Evolutionary conservation across 1,140 invertebrate genomes (phyloP).

Genomic region (Orussus abietinus): DNA sequence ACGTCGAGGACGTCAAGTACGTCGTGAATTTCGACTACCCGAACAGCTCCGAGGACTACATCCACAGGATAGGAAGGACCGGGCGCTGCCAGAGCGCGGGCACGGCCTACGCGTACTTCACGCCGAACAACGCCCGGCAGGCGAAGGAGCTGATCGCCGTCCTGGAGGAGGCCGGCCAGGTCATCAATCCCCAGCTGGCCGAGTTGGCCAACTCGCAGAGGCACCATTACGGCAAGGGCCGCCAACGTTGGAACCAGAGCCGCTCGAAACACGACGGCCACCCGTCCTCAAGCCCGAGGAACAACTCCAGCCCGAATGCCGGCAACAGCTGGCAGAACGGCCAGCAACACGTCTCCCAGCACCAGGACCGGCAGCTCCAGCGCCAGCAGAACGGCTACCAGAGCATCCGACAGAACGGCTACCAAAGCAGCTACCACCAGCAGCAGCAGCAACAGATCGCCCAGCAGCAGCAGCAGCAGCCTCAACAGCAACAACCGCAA

Average conservation of each 20-base stretch:
- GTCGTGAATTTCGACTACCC: constrained; percentile 99
- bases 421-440: constrained; percentile 34
- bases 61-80: constrained; percentile 96
- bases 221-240: constrained; percentile 46
- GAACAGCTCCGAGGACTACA: constrained; percentile 96
- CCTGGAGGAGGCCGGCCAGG: constrained; percentile 87
- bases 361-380: constrained; percentile 22
- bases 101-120: constrained; percentile 98
- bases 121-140: constrained; percentile 82
- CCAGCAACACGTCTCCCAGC: constrained; percentile 29
- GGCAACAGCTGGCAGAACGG: constrained; percentile 40
- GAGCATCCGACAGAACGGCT: constrained; percentile 37
- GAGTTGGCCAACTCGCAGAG: constrained; percentile 59
- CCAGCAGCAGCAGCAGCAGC: constrained; percentile 14
- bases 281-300: constrained; percentile 25
- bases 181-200: constrained; percentile 69
- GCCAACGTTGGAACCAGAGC: constrained; percentile 55
- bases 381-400: constrained; percentile 45
- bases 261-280: constrained; percentile 39
- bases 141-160: constrained; percentile 87
- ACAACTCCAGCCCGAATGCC: constrained; percentile 45
- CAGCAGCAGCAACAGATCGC: constrained; percentile 17
- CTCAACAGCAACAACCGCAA: constrained; percentile 14
- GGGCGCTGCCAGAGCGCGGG: constrained; percentile 90
- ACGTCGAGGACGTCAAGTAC: constrained; percentile 98